Conservation (phyloP, 2,113 vertebrate genomes). For the Cryptotis parvus region DNA sequence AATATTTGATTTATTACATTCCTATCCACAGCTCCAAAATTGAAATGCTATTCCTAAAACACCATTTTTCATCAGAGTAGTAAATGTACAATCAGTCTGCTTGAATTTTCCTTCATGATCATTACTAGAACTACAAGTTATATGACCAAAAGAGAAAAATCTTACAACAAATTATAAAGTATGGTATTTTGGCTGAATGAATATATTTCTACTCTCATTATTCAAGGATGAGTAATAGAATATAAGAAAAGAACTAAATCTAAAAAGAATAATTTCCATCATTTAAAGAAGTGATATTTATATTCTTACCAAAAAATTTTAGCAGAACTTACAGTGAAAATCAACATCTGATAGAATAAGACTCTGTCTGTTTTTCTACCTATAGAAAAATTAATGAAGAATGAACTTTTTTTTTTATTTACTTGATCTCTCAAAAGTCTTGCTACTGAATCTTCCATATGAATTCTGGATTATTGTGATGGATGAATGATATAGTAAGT, state of each 20-base stretch:
- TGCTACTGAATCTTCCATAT: background rate
- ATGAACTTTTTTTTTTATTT: background rate
- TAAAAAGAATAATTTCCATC: background rate
- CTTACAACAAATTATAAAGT: background rate
- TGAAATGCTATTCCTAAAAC: constrained; percentile 71
- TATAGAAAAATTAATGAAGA: background rate
- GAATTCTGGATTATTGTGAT: background rate
- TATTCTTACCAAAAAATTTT: background rate
- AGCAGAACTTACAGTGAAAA: background rate
- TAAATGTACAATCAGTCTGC: constrained; percentile 50
- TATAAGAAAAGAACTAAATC: constrained; percentile 11
- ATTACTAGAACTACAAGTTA: constrained; percentile 17
- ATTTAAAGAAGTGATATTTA: constrained; percentile 15
- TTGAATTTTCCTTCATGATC: constrained; percentile 52
- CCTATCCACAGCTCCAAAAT: constrained; percentile 50
- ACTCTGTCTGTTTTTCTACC: background rate
- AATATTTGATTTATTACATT: constrained; percentile 80
- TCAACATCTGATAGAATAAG: background rate
- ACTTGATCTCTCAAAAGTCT: background rate
- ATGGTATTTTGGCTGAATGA: background rate
- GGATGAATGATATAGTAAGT: background rate
- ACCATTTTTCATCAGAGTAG: constrained; percentile 63
- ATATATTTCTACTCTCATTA: background rate
- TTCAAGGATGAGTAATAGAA: background rate
- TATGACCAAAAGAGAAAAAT: background rate